Evolutionary conservation across 2,888 invertebrate genomes (phyloP).

Genomic region (Arenicola marina): DNA sequence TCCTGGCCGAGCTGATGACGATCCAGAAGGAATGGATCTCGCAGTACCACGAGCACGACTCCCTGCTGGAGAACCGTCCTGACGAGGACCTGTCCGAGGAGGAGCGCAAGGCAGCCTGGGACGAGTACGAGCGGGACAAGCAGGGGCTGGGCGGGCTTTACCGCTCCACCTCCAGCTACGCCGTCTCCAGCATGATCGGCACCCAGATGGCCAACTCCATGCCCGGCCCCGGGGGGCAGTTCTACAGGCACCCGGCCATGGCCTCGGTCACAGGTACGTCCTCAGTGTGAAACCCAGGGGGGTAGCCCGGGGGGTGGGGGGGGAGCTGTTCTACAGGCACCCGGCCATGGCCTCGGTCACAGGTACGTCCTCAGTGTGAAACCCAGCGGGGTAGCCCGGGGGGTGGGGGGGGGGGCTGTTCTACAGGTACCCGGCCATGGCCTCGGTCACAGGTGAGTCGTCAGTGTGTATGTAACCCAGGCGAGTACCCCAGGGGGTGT

Average conservation of each 20-base stretch:
- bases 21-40: conserved; percentile 76
- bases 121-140: conserved; percentile 89
- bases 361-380: too few relatives aligned
- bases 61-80: conserved; percentile 86
- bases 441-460: too few relatives aligned
- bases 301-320: background rate
- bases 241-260: too few relatives aligned
- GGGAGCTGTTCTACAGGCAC: too few relatives aligned
- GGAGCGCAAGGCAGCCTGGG: conserved; percentile 93
- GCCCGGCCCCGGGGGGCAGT: too few relatives aligned
- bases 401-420: too few relatives aligned
- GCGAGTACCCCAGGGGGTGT: too few relatives aligned
- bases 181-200: background rate
- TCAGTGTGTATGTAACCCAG: too few relatives aligned
- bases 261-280: background rate
- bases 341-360: too few relatives aligned
- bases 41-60: conserved; percentile 94
- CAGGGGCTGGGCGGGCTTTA: conserved; percentile 33
- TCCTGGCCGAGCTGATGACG: conserved; percentile 53
- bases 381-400: too few relatives aligned
- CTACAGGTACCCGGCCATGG: too few relatives aligned
- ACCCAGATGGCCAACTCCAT: background rate
- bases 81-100: conserved; percentile 92
- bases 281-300: background rate
- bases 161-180: background rate